Conservation (phyloP, 2,888 invertebrate genomes). For the Drosophila merina region DNA sequence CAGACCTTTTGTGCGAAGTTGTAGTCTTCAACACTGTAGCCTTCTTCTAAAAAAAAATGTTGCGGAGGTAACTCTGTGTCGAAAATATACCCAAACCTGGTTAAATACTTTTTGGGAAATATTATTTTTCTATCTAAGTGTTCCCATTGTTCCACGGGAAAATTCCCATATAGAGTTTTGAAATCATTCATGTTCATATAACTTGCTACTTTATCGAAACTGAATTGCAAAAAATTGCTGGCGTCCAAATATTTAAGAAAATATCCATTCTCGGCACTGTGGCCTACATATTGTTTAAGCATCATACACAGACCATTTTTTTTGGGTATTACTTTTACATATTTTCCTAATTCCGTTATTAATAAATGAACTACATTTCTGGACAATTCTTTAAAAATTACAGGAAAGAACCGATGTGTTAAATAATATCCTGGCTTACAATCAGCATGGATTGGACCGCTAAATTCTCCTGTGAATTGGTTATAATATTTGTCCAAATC, state of each 20-base stretch:
- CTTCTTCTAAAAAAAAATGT: background rate
- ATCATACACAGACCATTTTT: background rate
- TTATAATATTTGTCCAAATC: background rate
- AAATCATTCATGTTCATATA: background rate
- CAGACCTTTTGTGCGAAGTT: background rate
- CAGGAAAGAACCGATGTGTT: background rate
- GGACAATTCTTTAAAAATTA: conserved; percentile 1
- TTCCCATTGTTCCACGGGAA: background rate
- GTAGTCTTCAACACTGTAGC: background rate
- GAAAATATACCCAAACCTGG: background rate
- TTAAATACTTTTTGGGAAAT: background rate
- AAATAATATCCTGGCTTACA: background rate
- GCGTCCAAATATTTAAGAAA: conserved; percentile 1
- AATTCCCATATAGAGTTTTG: background rate
- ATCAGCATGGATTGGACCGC: background rate
- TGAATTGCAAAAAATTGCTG: background rate
- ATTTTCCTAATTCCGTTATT: background rate
- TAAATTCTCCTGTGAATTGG: background rate
- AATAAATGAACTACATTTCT: background rate
- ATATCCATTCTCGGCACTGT: background rate
- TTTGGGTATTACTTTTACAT: background rate
- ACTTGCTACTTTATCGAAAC: background rate
- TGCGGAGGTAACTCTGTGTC: background rate
- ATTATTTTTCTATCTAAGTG: background rate
- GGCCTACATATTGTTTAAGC: background rate